Evolutionary conservation across 2,113 vertebrate species (phyloP).

Genomic region (Micronycteris hirsuta): DNA sequence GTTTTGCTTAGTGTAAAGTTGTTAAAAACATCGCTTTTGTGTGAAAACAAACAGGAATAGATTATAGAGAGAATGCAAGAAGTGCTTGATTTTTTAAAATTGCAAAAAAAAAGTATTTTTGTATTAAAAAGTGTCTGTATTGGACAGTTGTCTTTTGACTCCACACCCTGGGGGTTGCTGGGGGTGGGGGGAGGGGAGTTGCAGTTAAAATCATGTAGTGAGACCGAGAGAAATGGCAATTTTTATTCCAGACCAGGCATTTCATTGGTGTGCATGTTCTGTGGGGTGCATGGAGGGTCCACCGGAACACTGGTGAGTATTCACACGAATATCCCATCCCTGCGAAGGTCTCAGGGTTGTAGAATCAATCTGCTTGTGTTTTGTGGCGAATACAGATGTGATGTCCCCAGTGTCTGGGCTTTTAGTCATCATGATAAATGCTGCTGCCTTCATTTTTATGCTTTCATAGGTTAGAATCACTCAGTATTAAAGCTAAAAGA

Average conservation of each 20-base stretch:
- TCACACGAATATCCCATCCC: fast-evolving
- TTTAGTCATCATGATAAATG: background rate
- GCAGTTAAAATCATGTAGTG: background rate
- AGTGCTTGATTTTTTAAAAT: background rate
- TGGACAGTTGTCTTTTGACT: background rate
- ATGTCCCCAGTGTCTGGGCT: background rate
- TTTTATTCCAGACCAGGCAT: background rate
- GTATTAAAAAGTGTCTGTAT: background rate
- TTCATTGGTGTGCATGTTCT: background rate
- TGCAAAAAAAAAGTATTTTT: background rate
- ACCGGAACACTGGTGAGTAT: fast-evolving
- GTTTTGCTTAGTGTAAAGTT: background rate
- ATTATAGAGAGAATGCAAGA: background rate
- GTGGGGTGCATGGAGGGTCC: fast-evolving
- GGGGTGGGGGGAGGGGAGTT: no score
- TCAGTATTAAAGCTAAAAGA: background rate
- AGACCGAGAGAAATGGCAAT: background rate
- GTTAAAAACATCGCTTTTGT: background rate
- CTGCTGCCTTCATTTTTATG: background rate
- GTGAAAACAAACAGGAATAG: background rate
- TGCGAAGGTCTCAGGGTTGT: background rate
- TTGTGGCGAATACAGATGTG: background rate
- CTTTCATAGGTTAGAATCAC: background rate
- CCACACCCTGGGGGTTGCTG: background rate
- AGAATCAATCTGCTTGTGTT: background rate